Percentiles rank a stretch among this genome's conserved stretches.
phyloP scores from a whole-genome alignment of 2,113 vertebrate genomes.

The Corvus moneduloides region DNA sequence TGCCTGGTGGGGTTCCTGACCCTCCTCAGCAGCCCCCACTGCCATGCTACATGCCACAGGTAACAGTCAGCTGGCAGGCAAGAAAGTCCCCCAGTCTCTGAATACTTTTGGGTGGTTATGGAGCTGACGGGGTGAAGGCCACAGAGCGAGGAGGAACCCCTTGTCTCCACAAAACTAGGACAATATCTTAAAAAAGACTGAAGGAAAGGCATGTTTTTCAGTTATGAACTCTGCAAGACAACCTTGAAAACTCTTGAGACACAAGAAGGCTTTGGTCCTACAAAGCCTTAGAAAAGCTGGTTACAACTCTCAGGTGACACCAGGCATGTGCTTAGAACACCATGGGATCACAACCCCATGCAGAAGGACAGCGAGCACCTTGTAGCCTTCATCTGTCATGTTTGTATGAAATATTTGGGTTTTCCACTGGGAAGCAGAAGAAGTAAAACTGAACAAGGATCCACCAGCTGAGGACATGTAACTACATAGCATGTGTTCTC shows the following conservation, averaged over 20 bases:
- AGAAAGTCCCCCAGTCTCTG: background rate
- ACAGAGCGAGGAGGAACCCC: rapidly evolving
- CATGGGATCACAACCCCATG: background rate
- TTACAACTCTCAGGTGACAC: background rate
- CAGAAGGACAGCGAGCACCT: background rate
- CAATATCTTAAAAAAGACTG: background rate
- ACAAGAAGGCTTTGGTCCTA: background rate
- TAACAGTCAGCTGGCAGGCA: background rate
- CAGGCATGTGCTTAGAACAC: rapidly evolving
- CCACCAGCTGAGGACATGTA: background rate
- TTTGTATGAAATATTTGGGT: background rate
- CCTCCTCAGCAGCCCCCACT: background rate
- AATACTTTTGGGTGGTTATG: background rate
- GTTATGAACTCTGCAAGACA: background rate
- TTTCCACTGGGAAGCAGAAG: background rate
- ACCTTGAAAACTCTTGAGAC: background rate
- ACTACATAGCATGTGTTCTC: background rate
- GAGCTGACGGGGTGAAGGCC: background rate
- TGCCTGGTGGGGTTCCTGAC: rapidly evolving
- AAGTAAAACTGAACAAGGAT: background rate
- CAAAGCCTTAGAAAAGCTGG: background rate
- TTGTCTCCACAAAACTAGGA: background rate
- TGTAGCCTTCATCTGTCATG: background rate
- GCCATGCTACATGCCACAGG: background rate
- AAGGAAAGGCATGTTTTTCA: background rate